Percentiles rank a stretch among this genome's conserved stretches.
These are phyloP conservation scores for Zoanthus gigantus DNA, from an alignment of 92 coral and sea anemone species.

Conservation along the genomic window DNA sequence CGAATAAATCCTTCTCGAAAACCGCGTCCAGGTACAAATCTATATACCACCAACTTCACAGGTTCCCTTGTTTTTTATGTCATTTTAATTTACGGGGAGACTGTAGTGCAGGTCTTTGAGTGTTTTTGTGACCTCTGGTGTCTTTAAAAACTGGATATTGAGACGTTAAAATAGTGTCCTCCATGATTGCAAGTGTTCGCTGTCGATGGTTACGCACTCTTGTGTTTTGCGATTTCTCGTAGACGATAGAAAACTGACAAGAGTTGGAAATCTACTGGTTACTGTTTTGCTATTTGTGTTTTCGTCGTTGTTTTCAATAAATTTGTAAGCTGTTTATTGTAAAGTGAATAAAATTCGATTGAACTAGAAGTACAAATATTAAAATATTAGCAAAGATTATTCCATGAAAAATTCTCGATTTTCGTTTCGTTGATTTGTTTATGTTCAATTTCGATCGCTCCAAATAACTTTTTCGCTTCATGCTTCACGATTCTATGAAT, in stretches of 20 bases:
- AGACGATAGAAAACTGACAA: neutral
- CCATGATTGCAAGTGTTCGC: neutral
- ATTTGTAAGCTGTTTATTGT: neutral
- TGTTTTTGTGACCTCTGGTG: constrained; percentile 45
- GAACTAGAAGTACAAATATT: neutral
- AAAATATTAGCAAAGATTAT: neutral
- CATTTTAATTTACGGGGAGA: constrained; percentile 23
- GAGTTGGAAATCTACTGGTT: neutral
- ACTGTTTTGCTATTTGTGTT: neutral
- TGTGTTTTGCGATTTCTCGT: constrained; percentile 23
- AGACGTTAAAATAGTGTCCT: neutral
- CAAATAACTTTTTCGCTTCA: constrained; percentile 36
- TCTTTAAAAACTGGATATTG: neutral
- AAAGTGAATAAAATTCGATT: neutral
- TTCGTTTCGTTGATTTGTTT: constrained; percentile 29
- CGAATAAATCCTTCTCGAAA: constrained; percentile 71
- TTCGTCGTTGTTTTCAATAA: constrained; percentile 6
- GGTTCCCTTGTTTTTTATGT: constrained; percentile 61
- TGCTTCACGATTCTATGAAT: constrained; percentile 19
- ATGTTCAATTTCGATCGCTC: constrained; percentile 43
- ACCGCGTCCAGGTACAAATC: constrained; percentile 85
- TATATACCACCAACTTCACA: constrained; percentile 75
- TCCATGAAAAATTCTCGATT: neutral
- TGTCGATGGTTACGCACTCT: constrained; percentile 16
- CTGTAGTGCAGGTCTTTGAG: constrained; percentile 34